Evolutionary conservation across 2,888 invertebrate genomes (phyloP), one percentile per base, ranked within the genome.

Genomic region (Xylophagus ater): DNA sequence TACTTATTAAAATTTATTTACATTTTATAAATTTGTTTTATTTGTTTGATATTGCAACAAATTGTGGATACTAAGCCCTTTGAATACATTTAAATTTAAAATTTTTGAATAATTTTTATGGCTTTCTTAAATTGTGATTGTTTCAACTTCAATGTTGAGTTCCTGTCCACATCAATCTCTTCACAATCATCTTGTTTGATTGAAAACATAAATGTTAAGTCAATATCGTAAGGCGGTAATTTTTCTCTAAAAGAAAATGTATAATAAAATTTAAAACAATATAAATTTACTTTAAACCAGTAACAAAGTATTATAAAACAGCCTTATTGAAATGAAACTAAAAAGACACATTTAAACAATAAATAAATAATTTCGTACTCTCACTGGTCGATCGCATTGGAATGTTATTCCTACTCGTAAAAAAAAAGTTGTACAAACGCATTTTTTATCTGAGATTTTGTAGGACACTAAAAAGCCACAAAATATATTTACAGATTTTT

Each of bases 151-250:
- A n/a, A n/a, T n/a, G n/a, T n/a, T n/a, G n/a, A n/a, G n/a, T 21
- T 13, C 8, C 3, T 10, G 10, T 7, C 2, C 8, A 23, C 7
- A 23, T 37, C 37, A 6, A n/a, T 4, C 15, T 62, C 52, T 14
- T 61, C 56, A 38, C 62, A 62, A 8, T 79, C 69, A 2, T 71
- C 69, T 58, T 89, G 88, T 21, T 78, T 71, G 62, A 89, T 87
- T 10, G 81, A 72, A 55, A 88, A 88, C 70, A 88, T 81, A 58
- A 82, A 88, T 20, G 81, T 78, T 44, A 86, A 61, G 55, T 87
- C 86, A n/a, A 89, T 82, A 52, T 85, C 84, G 56, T 87, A 87
- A 49, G 79, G 55, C 3, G 64, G 65, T 37, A 65, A 43, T 45
- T 65, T 65, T 45, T 64, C 65, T 41, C 62, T 62, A 45, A 41